A percentile compares a stretch with the other conserved stretches of the same genome.
Evolutionary conservation across 1,140 invertebrate genomes (phyloP).

Genomic region (Hypothenemus hampei): DNA sequence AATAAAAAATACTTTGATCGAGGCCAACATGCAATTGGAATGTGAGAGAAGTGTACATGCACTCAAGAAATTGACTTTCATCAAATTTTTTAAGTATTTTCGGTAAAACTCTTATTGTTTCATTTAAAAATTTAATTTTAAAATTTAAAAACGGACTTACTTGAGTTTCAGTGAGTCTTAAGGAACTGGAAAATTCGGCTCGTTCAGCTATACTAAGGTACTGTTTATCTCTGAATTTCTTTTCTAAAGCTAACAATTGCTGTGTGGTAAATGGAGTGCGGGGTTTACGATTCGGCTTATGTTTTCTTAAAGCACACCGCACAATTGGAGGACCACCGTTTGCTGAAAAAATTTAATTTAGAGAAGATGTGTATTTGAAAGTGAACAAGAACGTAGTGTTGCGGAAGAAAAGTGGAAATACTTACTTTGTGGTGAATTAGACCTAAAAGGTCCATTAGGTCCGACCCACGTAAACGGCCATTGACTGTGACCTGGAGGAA

Average conservation of each 20-base stretch:
- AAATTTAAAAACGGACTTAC: conserved; percentile 51
- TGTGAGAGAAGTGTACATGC: too few species aligned
- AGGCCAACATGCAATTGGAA: too few species aligned
- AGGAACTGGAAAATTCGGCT: conserved; percentile 90
- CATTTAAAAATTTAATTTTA: not conserved
- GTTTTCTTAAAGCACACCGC: conserved; percentile 43
- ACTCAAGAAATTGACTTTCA: too few species aligned
- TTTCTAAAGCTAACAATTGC: conserved; percentile 88
- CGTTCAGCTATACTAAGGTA: conserved; percentile 95
- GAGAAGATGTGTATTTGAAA: too few species aligned
- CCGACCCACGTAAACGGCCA: conserved; percentile 42
- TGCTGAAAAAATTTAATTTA: too few species aligned
- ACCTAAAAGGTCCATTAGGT: conserved; percentile 35
- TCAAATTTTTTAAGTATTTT: too few species aligned
- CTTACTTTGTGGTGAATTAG: conserved; percentile 41
- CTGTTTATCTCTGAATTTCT: conserved; percentile 94
- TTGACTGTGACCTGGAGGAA: conserved; percentile 34
- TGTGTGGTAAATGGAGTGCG: conserved; percentile 96
- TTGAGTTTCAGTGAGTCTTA: conserved; percentile 93
- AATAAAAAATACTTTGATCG: too few species aligned
- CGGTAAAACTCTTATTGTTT: too few species aligned
- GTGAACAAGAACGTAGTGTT: too few species aligned
- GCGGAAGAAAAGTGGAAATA: too few species aligned
- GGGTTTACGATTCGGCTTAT: conserved; percentile 94
- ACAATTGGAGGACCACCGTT: conserved; percentile 42